These are phyloP conservation scores for Notospermus geniculatus DNA, from an alignment of 1,140 invertebrate species.

Conservation along the genomic window DNA sequence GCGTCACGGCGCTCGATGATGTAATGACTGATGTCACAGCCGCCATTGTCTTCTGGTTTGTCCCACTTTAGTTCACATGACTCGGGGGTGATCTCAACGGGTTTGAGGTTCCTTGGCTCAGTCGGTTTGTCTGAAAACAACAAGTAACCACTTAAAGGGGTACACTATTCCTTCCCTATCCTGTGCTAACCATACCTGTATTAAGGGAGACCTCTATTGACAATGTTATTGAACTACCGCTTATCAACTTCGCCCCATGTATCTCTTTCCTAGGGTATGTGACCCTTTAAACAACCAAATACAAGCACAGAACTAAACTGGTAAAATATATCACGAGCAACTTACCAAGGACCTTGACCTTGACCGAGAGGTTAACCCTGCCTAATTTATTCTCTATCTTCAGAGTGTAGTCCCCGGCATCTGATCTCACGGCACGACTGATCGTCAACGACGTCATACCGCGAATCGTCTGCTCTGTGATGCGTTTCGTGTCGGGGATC, in stretches of 20 bases:
- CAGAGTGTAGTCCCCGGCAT: conserved; percentile 50
- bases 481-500: conserved; percentile 46
- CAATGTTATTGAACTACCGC: too few species aligned
- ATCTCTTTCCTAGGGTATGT: too few species aligned
- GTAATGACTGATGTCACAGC: conserved; percentile 45
- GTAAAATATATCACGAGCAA: too few species aligned
- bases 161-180: too few species aligned
- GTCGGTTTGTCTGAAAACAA: conserved; percentile 41
- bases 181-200: too few species aligned
- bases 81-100: conserved; percentile 55
- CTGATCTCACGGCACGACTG: conserved; percentile 39
- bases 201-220: too few species aligned
- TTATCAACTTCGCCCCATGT: too few species aligned
- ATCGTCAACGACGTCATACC: conserved; percentile 51
- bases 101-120: conserved; percentile 34
- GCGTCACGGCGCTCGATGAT: conserved; percentile 54
- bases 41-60: conserved; percentile 49
- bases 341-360: conserved; percentile 59
- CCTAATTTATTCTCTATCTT: conserved; percentile 50
- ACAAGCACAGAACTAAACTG: too few species aligned
- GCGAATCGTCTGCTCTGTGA: conserved; percentile 49
- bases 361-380: conserved; percentile 29
- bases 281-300: too few species aligned
- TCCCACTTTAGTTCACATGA: conserved; percentile 48
- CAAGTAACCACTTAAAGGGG: too few species aligned